These are phyloP conservation scores for Stenichneumon culpator DNA, from an alignment of 2,888 invertebrate species.

Conservation along the genomic window DNA sequence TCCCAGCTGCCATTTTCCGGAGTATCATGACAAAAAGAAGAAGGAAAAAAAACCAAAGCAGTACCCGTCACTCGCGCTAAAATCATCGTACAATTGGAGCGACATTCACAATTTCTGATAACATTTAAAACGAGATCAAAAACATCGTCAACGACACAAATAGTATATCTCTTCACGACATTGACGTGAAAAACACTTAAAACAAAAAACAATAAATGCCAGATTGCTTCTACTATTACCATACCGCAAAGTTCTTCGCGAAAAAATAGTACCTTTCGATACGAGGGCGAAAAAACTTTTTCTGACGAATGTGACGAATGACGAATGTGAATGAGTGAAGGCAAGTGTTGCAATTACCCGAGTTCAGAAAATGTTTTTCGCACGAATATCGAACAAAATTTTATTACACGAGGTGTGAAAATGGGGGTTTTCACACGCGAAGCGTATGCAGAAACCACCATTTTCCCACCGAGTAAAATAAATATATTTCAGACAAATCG, in stretches of 20 bases:
- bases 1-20: slow-evolving; percentile 3
- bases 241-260: slow-evolving; percentile 1
- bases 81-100: slow-evolving; percentile 19
- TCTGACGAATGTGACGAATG: too few species aligned
- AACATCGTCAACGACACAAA: slow-evolving; percentile 21
- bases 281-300: too few species aligned
- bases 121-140: not conserved
- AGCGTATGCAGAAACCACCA: too few species aligned
- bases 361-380: too few species aligned
- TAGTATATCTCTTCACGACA: slow-evolving; percentile 28
- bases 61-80: slow-evolving; percentile 8
- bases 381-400: too few species aligned
- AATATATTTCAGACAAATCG: slow-evolving; percentile 24
- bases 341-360: too few species aligned
- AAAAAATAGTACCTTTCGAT: too few species aligned
- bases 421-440: too few species aligned
- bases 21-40: not conserved
- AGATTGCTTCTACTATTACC: slow-evolving; percentile 3
- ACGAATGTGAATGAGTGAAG: too few species aligned
- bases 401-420: too few species aligned
- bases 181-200: too few species aligned
- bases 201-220: not conserved
- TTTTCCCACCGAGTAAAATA: too few species aligned
- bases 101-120: slow-evolving; percentile 5
- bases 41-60: not conserved